Base-by-base conservation (phyloP, 2,888 invertebrate species). In the Coenonympha arcania region DNA sequence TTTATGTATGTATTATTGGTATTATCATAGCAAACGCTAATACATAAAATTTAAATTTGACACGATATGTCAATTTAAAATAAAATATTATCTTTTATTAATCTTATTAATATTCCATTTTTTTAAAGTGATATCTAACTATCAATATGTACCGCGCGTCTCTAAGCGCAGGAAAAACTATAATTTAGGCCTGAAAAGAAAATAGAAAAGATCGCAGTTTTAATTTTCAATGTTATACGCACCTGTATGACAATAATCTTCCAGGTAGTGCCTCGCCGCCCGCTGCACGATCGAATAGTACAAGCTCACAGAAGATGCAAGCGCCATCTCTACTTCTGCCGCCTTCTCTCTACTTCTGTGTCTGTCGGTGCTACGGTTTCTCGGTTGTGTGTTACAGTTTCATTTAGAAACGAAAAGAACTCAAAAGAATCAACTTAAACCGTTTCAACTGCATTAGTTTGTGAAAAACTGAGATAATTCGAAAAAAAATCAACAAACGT, bases 271-370 rank as follows among this genome's bases (percentile, higher is more conserved):
- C 73, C 89, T 87, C 63, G 90, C 90, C 59, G 90, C 89, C 65
- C 90, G 88, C 81, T 90, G 90, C 80, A 90, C 90, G 77, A 90
- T 89, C 65, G 90, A 90, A 82, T 90, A 90, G 80, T 90, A 90
- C 66, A 90, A 80, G 83, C 90, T 90, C 79, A 90, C 90, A 79
- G 90, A 90, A 75, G 89, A 89, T 70, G 90, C 89, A 61, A 89
- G 86, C 76, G 87, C 87, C 87, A 87, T 87, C 66, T 78, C 39
- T 85, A 72, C 47, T 48, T 76, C 60, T 69, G 70, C 60, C 60
- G 48, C 73, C 62, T 70, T 67, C 72, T 73, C 48, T 64, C 54
- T 64, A 64, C 60, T 62, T 67, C 61, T 62, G 60, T 68, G 71
- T 77, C 72, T 70, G 71, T 73, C 64, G 68, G 64, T 62, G 69